These are phyloP conservation scores for Nomada fabriciana DNA, from an alignment of 2,888 invertebrate genomes.

Conservation along the genomic window DNA sequence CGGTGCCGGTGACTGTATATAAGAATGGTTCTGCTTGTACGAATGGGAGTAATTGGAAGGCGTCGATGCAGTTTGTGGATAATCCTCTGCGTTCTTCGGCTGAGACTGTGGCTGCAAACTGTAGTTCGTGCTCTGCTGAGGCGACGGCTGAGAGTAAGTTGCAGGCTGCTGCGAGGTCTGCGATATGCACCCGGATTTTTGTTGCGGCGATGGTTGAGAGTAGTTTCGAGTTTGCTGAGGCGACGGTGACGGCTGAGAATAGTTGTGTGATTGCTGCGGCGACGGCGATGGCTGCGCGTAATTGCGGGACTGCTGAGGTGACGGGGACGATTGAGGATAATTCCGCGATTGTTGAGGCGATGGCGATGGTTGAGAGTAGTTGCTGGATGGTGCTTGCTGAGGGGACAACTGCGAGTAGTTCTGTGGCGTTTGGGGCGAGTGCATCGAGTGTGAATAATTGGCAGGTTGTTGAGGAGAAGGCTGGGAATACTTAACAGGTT, in stretches of 20 bases:
- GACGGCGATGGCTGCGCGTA: slow-evolving; percentile 73
- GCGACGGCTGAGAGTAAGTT: slow-evolving; percentile 73
- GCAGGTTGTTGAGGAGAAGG: slow-evolving; percentile 80
- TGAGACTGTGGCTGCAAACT: slow-evolving; percentile 68
- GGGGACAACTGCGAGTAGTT: slow-evolving; percentile 83
- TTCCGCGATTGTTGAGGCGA: slow-evolving; percentile 81
- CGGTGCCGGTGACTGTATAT: slow-evolving; percentile 65
- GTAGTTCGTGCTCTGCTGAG: slow-evolving; percentile 83
- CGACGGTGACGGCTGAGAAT: slow-evolving; percentile 76
- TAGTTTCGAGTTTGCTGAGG: slow-evolving; percentile 71
- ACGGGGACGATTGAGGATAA: slow-evolving; percentile 64
- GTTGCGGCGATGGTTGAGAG: slow-evolving; percentile 76
- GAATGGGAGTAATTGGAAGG: slow-evolving; percentile 71
- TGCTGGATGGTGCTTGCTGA: slow-evolving; percentile 81
- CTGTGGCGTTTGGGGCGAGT: slow-evolving; percentile 83
- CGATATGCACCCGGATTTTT: slow-evolving; percentile 81
- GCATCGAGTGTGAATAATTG: slow-evolving; percentile 78
- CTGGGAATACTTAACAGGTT: slow-evolving; percentile 83
- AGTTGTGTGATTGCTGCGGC: slow-evolving; percentile 81
- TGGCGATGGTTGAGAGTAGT: slow-evolving; percentile 74
- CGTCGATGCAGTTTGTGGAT: slow-evolving; percentile 59
- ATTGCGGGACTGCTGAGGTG: slow-evolving; percentile 83
- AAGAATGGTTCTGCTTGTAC: slow-evolving; percentile 73
- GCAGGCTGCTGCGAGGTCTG: slow-evolving; percentile 60
- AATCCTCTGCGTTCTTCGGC: slow-evolving; percentile 69